Conservation (phyloP, 2,797 vertebrate species). For the Lerista edwardsae region DNA sequence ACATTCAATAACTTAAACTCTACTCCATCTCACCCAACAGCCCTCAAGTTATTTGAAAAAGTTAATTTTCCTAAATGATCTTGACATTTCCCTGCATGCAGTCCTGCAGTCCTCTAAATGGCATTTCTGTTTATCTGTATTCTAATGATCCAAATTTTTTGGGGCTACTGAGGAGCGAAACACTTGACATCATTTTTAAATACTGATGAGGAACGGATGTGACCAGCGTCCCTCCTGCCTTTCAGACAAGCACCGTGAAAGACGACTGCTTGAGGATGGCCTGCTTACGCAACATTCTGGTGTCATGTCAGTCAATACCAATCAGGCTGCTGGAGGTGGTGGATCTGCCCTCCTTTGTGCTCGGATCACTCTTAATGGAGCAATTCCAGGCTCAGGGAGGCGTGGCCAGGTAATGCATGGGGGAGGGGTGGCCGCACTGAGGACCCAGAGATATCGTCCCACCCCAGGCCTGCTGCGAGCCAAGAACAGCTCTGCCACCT, state of each 20-base stretch:
- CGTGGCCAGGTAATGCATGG: too few species aligned
- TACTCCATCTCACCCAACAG: not conserved
- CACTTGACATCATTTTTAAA: not conserved
- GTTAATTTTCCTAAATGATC: not conserved
- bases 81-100: not conserved
- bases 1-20: constrained; percentile 5
- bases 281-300: not conserved
- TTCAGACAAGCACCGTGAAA: not conserved
- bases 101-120: not conserved
- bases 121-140: not conserved
- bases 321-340: too few species aligned
- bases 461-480: too few species aligned
- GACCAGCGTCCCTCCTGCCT: not conserved
- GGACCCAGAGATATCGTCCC: too few species aligned
- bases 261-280: not conserved
- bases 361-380: too few species aligned
- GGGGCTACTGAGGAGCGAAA: not conserved
- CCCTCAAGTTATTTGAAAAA: constrained; percentile 4
- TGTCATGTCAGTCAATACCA: not conserved
- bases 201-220: not conserved
- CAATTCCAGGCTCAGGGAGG: too few species aligned
- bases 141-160: not conserved
- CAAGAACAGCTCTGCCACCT: too few species aligned
- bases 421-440: too few species aligned
- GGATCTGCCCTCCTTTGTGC: too few species aligned